phyloP scores from a whole-genome alignment of 2,113 vertebrate genomes.

The Phalacrocorax pelagicus region DNA sequence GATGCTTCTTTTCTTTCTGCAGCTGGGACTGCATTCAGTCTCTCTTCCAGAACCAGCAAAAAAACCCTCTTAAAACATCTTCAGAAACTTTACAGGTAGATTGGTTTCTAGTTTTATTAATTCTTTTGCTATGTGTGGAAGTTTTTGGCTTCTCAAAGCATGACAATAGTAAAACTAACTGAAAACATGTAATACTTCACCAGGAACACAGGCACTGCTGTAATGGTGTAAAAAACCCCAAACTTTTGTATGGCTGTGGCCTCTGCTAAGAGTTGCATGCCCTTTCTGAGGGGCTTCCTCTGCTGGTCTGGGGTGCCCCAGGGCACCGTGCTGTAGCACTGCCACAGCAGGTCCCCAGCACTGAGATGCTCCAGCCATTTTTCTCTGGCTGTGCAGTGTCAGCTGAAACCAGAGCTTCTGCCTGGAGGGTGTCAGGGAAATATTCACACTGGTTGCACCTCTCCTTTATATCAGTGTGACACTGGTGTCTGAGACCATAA shows the following conservation, averaged over 20 bases:
- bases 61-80: background rate
- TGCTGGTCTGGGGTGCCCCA: background rate
- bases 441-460: background rate
- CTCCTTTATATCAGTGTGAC: background rate
- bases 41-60: background rate
- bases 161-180: background rate
- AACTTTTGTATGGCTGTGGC: background rate
- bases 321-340: no score
- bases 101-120: background rate
- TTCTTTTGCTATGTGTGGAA: background rate
- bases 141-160: background rate
- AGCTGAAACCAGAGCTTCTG: background rate
- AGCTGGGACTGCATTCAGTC: background rate
- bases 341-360: background rate
- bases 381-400: background rate
- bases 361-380: fast-evolving
- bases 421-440: background rate
- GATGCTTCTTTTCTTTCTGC: background rate
- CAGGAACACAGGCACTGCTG: background rate
- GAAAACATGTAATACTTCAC: background rate
- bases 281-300: background rate
- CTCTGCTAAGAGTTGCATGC: background rate
- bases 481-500: fast-evolving
- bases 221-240: background rate
- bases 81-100: background rate